Percentiles rank a stretch among this genome's conserved stretches.
Evolutionary conservation across 2,888 invertebrate species (phyloP).

Genomic region (Scaptomyza parva): DNA sequence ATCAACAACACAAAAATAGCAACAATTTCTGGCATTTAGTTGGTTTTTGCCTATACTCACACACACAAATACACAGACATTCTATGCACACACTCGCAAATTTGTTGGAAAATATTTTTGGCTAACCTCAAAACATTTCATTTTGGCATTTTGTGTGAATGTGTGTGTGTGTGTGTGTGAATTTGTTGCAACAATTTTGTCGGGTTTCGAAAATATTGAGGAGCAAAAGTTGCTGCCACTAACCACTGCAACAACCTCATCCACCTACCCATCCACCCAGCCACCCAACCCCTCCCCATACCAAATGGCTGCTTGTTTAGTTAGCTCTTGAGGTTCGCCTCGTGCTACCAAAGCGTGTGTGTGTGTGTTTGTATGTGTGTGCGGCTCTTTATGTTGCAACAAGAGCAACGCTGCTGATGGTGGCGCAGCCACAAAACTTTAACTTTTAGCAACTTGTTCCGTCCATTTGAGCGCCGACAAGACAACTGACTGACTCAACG

Average conservation of each 20-base stretch:
- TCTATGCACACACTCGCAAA: constrained; percentile 26
- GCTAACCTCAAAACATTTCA: constrained; percentile 77
- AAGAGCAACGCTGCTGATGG: constrained; percentile 33
- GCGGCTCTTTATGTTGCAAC: constrained; percentile 59
- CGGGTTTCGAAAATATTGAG: constrained; percentile 74
- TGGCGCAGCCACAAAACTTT: constrained; percentile 69
- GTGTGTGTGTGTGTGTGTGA: constrained; percentile 30
- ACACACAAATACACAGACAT: constrained; percentile 30
- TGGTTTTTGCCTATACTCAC: constrained; percentile 21
- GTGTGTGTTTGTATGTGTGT: constrained; percentile 18
- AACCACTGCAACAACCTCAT: constrained; percentile 4
- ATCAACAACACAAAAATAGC: constrained; percentile 27
- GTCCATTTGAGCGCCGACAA: constrained; percentile 40
- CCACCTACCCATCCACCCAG: too few species aligned
- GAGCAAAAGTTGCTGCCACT: constrained; percentile 60
- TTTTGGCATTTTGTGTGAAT: constrained; percentile 47
- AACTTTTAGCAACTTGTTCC: constrained; percentile 71
- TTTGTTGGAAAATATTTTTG: constrained; percentile 71
- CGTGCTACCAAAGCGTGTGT: constrained; percentile 56
- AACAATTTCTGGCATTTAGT: constrained; percentile 51
- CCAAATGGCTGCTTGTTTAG: constrained; percentile 46
- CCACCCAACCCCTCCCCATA: too few species aligned
- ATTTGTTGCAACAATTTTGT: constrained; percentile 69
- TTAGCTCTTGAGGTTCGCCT: constrained; percentile 45
- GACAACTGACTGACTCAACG: constrained; percentile 7